A percentile compares a stretch with the other conserved stretches of the same genome.
Conservation (phyloP, 2,888 invertebrate genomes). For the Trissoscelio sp. region DNA sequence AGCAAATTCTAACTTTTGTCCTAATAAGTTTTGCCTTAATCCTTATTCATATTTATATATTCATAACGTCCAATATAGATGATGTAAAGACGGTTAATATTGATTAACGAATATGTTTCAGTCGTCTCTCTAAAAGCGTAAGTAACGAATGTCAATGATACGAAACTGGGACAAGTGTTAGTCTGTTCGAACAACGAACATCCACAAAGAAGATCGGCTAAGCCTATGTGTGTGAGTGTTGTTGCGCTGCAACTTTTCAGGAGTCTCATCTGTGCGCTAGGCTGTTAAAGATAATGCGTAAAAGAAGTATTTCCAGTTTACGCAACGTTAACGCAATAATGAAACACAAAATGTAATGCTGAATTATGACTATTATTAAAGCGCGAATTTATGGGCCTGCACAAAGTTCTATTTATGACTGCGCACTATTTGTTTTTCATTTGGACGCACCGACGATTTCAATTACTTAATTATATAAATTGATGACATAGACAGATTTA, state of each 20-base stretch:
- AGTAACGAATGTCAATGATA: slow-evolving; percentile 66
- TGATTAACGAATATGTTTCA: slow-evolving; percentile 60
- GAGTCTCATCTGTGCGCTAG: slow-evolving; percentile 30
- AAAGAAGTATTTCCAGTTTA: slow-evolving; percentile 46
- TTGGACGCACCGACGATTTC: background rate
- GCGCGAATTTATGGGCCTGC: background rate
- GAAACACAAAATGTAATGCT: slow-evolving; percentile 7
- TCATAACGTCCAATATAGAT: background rate
- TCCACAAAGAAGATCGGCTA: slow-evolving; percentile 32
- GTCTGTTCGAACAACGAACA: slow-evolving; percentile 52
- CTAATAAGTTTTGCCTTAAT: too few species aligned
- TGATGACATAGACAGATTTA: background rate
- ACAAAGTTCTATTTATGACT: slow-evolving; percentile 6
- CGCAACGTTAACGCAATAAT: slow-evolving; percentile 39
- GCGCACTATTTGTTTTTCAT: background rate
- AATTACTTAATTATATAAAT: background rate
- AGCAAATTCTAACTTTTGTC: too few species aligned
- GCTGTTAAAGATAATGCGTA: slow-evolving; percentile 25
- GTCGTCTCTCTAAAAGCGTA: slow-evolving; percentile 49
- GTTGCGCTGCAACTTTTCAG: slow-evolving; percentile 49
- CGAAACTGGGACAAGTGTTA: slow-evolving; percentile 63
- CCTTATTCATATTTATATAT: background rate
- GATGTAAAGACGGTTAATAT: slow-evolving; percentile 50
- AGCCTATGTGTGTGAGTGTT: slow-evolving; percentile 24
- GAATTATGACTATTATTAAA: slow-evolving; percentile 19